Conservation (phyloP, 2,797 vertebrate species). For the Cyclopterus lumpus region DNA sequence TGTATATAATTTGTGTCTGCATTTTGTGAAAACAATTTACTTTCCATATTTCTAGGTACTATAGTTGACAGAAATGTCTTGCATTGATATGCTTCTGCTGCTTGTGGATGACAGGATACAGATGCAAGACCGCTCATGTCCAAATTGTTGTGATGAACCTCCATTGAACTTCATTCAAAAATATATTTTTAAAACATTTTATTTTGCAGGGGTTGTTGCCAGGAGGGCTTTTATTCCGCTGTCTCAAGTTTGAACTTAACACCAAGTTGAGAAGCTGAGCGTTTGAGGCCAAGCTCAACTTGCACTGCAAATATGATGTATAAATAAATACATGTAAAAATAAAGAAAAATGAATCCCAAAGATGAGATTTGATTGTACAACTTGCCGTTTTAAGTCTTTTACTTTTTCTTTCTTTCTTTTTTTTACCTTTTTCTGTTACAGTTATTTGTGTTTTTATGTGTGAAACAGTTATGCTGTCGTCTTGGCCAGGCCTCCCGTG, state of each 20-base stretch:
- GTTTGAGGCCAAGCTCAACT: slow-evolving; percentile 1
- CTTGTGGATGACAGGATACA: not conserved
- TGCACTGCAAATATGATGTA: slow-evolving; percentile 3
- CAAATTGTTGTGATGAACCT: not conserved
- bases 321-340: not conserved
- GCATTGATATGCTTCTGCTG: not conserved
- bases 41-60: not conserved
- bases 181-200: not conserved
- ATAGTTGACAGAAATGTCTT: not conserved
- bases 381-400: not conserved
- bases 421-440: not conserved
- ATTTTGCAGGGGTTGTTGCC: slow-evolving; percentile 1
- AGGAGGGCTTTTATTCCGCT: slow-evolving; percentile 10
- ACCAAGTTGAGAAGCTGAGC: not conserved
- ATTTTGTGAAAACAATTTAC: not conserved
- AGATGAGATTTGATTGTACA: not conserved
- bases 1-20: not conserved
- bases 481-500: not conserved
- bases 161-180: not conserved
- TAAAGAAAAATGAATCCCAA: not conserved
- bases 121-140: not conserved
- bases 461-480: not conserved
- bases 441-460: not conserved
- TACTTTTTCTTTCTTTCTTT: not conserved
- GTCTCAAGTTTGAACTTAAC: slow-evolving; percentile 3